These are phyloP conservation scores for Carapus acus DNA, from an alignment of 2,797 vertebrate species.

Conservation along the genomic window DNA sequence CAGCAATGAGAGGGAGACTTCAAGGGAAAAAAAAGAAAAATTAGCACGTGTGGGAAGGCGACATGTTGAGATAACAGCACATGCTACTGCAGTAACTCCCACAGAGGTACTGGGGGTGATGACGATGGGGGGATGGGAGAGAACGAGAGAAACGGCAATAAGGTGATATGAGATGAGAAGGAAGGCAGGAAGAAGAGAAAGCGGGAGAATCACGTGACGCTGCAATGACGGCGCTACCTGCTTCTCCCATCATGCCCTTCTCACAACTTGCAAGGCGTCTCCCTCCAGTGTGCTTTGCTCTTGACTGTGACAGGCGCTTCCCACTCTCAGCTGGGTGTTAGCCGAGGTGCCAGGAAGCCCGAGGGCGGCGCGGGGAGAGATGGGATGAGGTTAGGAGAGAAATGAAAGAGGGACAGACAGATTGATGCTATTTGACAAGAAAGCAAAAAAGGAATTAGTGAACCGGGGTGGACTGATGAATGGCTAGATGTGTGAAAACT, in stretches of 20 bases:
- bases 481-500: not conserved
- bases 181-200: not conserved
- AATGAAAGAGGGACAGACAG: conserved; percentile 1
- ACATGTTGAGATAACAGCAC: conserved; percentile 19
- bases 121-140: not conserved
- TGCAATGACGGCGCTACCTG: not conserved
- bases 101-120: not conserved
- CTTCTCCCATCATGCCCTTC: conserved; percentile 15
- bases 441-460: not conserved
- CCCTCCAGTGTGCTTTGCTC: conserved; percentile 16
- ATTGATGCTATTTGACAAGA: not conserved
- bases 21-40: conserved; percentile 20
- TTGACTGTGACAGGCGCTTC: conserved; percentile 24
- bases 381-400: not conserved
- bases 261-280: conserved; percentile 2
- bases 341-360: conserved; percentile 19
- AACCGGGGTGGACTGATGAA: not conserved
- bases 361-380: too few relatives aligned
- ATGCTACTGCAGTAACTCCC: conserved; percentile 4
- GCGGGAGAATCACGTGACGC: not conserved
- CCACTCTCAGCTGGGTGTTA: conserved; percentile 20
- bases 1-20: conserved; percentile 11
- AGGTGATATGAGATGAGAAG: not conserved
- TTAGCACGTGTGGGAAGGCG: conserved; percentile 19
- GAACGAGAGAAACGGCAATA: too few relatives aligned